Evolutionary conservation across 1,140 invertebrate genomes (phyloP), one percentile per base, ranked within the genome.

Genomic region (Papilio polyxenes): DNA sequence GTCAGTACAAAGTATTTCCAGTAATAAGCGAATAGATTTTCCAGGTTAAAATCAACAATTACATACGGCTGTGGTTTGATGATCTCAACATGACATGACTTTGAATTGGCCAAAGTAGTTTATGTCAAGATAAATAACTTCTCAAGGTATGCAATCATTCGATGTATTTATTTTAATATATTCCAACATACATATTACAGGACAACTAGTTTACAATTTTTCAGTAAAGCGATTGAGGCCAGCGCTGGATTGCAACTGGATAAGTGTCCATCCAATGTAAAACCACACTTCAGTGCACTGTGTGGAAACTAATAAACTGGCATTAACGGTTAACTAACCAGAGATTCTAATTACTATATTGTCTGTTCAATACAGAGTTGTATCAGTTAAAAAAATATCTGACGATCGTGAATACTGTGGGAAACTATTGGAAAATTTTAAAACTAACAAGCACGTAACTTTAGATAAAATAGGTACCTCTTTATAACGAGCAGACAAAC

Each of bases 1-100:
- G 15, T 62, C 10, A 59, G 49, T 37, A 80, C 40, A 65, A 48
- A n/a, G 59, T 40, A 44, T 80, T 80, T 80, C 78, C 59, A 80
- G 78, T 48, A 80, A 59, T 20, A 56, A n/a, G 20, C 20, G 23
- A 80, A 65, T 65, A 65, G 56, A 65, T 80, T 65, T 80, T 65
- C 78, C 78, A 48, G 40, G 37, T 80, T 80, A 80, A 80, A 79
- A 62, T 62, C 23, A 79, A 79, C 56, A 79, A 65, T 82, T 76
- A 77, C 75, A 75, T 78, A 82, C 56, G 53, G 75, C 74, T 80
- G 75, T 62, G 79, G 69, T 59, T 80, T 80, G 40, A 83, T 83
- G 72, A 65, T 65, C 62, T 83, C 69, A 80, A 65, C 78, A 83
- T 56, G 74, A 83, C 75, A 75, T 79, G 53, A 79, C 23, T 79